These are phyloP conservation scores for Notolabrus celidotus DNA, from an alignment of 2,797 vertebrate genomes.

Conservation along the genomic window DNA sequence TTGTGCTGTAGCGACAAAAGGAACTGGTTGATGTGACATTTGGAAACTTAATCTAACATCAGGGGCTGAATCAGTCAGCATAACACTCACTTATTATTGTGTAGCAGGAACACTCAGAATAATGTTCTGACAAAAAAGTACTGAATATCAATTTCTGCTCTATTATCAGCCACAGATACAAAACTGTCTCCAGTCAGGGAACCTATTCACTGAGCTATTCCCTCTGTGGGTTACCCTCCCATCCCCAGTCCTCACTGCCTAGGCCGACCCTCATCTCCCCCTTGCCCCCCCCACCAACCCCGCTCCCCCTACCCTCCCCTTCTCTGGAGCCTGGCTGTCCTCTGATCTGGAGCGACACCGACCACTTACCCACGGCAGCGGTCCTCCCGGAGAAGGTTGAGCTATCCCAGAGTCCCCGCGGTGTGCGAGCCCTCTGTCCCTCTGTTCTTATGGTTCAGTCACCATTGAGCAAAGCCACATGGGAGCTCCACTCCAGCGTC, in stretches of 20 bases:
- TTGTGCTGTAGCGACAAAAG: conserved; percentile 1
- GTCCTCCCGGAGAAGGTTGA: conserved; percentile 68
- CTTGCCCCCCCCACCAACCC: conserved; percentile 23
- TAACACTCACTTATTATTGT: conserved; percentile 18
- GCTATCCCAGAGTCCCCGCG: conserved; percentile 75
- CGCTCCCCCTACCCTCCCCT: conserved; percentile 42
- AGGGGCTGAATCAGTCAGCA: not conserved
- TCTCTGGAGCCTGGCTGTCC: conserved; percentile 62
- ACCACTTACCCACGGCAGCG: conserved; percentile 65
- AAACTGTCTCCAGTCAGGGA: conserved; percentile 20
- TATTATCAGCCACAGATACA: conserved; percentile 10
- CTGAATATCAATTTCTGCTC: conserved; percentile 14
- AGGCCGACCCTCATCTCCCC: conserved; percentile 56
- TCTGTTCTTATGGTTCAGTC: conserved; percentile 79
- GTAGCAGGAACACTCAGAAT: conserved; percentile 9
- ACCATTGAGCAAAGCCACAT: conserved; percentile 73
- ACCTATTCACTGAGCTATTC: conserved; percentile 61
- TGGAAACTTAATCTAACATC: conserved; percentile 34
- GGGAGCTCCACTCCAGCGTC: conserved; percentile 66
- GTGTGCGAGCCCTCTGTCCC: conserved; percentile 74
- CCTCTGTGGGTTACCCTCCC: conserved; percentile 55
- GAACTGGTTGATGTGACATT: conserved; percentile 31
- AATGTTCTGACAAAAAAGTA: conserved; percentile 1
- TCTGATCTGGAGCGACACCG: conserved; percentile 74
- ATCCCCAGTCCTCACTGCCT: conserved; percentile 53